Percentiles rank a stretch among this genome's conserved stretches.
Conservation (phyloP, 1,140 invertebrate species). For the Bradynema listronoti region DNA sequence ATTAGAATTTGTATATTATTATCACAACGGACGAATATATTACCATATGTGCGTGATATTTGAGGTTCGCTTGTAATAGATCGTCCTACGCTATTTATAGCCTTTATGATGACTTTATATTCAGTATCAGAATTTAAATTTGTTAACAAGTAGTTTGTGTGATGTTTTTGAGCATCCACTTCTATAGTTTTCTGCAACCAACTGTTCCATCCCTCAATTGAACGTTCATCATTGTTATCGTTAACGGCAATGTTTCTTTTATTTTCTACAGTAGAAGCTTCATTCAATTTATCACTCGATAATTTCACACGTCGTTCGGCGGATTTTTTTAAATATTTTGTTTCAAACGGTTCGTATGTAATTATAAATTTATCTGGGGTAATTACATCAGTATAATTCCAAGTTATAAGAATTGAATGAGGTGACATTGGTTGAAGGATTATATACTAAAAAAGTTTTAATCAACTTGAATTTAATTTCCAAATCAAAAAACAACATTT, state of each 20-base stretch:
- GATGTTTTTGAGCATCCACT: constrained; percentile 5
- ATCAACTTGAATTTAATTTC: neutral
- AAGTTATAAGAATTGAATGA: constrained; percentile 22
- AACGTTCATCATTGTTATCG: constrained; percentile 15
- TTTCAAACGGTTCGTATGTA: too few relatives aligned
- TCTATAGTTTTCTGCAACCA: constrained; percentile 15
- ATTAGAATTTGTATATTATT: neutral
- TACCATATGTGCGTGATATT: constrained; percentile 30
- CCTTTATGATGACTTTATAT: constrained; percentile 20
- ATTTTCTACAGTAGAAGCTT: neutral
- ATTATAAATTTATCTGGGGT: constrained; percentile 3
- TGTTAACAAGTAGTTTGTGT: constrained; percentile 17
- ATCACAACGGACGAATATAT: neutral
- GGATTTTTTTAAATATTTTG: too few relatives aligned
- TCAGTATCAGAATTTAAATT: constrained; percentile 22
- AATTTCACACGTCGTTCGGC: too few relatives aligned
- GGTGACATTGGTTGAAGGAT: constrained; percentile 32
- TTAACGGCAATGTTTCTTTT: constrained; percentile 20
- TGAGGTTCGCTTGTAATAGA: constrained; percentile 13
- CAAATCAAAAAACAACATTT: constrained; percentile 1
- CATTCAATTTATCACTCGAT: too few relatives aligned
- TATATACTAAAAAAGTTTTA: constrained; percentile 13
- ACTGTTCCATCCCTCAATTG: constrained; percentile 10
- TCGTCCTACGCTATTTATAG: constrained; percentile 28
- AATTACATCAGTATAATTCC: constrained; percentile 11